These are phyloP conservation scores for Machimus atricapillus DNA, from an alignment of 2,888 invertebrate species.

Conservation along the genomic window DNA sequence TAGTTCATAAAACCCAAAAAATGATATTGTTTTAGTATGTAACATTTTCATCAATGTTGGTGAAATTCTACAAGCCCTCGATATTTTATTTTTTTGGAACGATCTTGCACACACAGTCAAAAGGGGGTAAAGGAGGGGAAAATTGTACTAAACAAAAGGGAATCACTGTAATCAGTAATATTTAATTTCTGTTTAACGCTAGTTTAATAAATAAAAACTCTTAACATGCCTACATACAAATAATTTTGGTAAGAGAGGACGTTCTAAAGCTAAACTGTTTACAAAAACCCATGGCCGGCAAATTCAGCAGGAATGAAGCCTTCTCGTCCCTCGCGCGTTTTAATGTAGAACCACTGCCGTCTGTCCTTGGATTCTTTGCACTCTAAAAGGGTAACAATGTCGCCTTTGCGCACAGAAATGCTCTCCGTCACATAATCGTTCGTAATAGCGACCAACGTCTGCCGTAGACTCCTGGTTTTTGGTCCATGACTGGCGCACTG, in stretches of 20 bases:
- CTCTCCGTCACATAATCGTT: slow-evolving; percentile 71
- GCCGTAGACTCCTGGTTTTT: slow-evolving; percentile 64
- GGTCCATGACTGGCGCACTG: neutral
- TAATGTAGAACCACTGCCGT: slow-evolving; percentile 80
- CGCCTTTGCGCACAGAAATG: slow-evolving; percentile 73
- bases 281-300: slow-evolving; percentile 81
- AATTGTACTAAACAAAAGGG: neutral
- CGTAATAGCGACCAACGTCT: slow-evolving; percentile 75
- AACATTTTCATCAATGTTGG: too few relatives aligned
- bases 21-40: too few relatives aligned
- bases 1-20: too few relatives aligned
- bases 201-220: slow-evolving; percentile 36
- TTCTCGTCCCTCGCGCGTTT: slow-evolving; percentile 72
- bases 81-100: neutral
- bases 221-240: slow-evolving; percentile 18
- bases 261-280: slow-evolving; percentile 47
- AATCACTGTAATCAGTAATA: neutral
- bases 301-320: slow-evolving; percentile 81
- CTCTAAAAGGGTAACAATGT: slow-evolving; percentile 75
- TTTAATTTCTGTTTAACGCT: neutral
- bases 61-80: too few relatives aligned
- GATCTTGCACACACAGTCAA: neutral
- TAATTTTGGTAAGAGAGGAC: slow-evolving; percentile 30
- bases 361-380: slow-evolving; percentile 67
- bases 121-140: neutral